Percentiles rank a stretch among this genome's conserved stretches.
Evolutionary conservation across 2,113 vertebrate genomes (phyloP).

Genomic region (Diadophis punctatus): DNA sequence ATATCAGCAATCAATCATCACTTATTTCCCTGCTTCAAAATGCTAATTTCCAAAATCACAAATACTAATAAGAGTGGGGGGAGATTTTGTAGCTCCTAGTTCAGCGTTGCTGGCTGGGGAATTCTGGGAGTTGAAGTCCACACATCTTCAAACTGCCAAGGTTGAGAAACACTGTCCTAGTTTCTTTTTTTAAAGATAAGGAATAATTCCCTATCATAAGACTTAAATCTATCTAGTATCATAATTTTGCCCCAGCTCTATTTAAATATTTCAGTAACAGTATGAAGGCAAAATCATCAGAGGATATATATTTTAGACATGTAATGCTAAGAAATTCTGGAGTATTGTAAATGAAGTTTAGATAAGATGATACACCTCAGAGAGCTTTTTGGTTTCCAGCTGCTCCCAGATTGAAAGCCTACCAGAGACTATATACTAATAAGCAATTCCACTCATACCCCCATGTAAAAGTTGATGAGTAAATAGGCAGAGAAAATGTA

Average conservation of each 20-base stretch:
- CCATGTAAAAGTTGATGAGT: conserved; percentile 47
- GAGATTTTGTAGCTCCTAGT: neutral
- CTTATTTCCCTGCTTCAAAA: neutral
- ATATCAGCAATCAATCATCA: no score
- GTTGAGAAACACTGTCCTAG: no score
- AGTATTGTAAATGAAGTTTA: neutral
- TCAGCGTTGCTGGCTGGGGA: no score
- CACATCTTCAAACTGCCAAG: no score
- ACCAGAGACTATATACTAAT: conserved; percentile 18
- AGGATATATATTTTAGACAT: neutral
- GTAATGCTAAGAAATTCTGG: neutral
- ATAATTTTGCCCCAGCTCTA: neutral
- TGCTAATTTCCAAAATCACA: no score
- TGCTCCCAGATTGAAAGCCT: conserved; percentile 47
- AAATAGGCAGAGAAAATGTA: conserved; percentile 21
- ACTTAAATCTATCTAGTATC: neutral
- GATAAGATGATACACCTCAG: neutral
- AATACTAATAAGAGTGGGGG: no score
- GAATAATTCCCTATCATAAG: neutral
- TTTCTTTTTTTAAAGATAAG: no score
- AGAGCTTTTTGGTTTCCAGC: conserved; percentile 25
- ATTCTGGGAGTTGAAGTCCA: no score
- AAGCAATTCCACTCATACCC: conserved; percentile 51
- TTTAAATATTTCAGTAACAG: neutral
- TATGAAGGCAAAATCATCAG: neutral